Evolutionary conservation across 2,113 vertebrate species (phyloP).

Genomic region (Oncorhynchus keta): DNA sequence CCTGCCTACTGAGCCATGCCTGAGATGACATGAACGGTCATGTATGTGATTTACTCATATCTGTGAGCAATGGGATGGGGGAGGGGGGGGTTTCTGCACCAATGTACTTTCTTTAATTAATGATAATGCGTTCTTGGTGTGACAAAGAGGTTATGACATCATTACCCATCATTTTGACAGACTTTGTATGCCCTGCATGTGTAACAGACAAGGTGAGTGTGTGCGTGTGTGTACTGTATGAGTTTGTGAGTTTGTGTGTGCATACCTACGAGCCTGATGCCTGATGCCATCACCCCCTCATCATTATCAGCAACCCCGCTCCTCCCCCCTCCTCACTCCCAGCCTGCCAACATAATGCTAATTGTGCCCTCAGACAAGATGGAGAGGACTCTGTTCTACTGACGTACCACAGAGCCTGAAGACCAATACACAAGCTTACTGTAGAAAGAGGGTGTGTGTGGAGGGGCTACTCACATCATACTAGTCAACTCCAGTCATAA

Average conservation of each 20-base stretch:
- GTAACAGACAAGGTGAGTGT: not conserved
- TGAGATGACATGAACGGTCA: too few species aligned
- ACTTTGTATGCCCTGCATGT: too few species aligned
- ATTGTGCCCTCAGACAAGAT: constrained; percentile 13
- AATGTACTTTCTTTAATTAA: not conserved
- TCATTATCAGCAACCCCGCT: constrained; percentile 36
- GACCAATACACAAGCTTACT: constrained; percentile 9
- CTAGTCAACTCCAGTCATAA: not conserved
- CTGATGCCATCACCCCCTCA: constrained; percentile 41
- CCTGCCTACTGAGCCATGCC: too few species aligned
- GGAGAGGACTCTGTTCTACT: not conserved
- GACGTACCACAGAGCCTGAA: constrained; percentile 20
- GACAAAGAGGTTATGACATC: not conserved
- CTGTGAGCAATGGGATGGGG: not conserved
- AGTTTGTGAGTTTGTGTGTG: not conserved
- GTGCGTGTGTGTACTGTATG: not conserved
- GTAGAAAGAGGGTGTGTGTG: not conserved
- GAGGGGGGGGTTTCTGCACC: not conserved
- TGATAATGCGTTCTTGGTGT: not conserved
- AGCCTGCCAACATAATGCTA: constrained; percentile 34
- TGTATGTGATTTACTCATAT: too few species aligned
- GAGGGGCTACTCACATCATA: not conserved
- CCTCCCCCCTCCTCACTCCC: constrained; percentile 18
- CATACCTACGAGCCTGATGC: constrained; percentile 20
- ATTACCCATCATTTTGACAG: too few species aligned